Evolutionary conservation across 2,113 vertebrate species (phyloP).

Genomic region (Piprites chloris): DNA sequence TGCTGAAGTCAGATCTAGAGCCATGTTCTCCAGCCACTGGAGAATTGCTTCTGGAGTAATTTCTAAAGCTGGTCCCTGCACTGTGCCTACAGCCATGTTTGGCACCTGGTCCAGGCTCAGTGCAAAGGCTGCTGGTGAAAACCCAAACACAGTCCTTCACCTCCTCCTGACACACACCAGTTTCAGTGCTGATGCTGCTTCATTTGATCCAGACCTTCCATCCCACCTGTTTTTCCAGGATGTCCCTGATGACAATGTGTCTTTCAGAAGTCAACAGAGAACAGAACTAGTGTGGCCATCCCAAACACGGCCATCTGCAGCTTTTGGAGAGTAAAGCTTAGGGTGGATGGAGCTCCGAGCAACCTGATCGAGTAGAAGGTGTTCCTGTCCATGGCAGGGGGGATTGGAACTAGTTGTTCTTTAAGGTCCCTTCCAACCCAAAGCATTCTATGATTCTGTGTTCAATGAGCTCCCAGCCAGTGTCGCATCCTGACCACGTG

Average conservation of each 20-base stretch:
- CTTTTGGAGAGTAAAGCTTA: neutral
- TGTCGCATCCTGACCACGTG: neutral
- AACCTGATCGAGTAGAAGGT: neutral
- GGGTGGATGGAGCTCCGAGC: neutral
- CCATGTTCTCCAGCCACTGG: neutral
- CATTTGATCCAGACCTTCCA: neutral
- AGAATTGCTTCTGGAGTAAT: neutral
- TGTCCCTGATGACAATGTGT: neutral
- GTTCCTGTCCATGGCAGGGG: neutral
- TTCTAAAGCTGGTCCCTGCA: neutral
- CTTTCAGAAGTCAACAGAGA: neutral
- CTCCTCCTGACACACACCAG: accelerated
- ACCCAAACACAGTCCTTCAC: neutral
- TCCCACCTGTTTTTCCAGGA: neutral
- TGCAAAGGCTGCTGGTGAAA: neutral
- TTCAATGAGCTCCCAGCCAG: neutral
- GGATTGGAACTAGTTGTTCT: neutral
- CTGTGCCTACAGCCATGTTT: neutral
- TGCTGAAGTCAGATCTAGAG: neutral
- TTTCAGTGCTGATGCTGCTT: neutral
- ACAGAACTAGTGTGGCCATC: neutral
- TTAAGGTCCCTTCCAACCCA: neutral
- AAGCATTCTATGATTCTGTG: neutral
- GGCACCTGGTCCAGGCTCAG: neutral
- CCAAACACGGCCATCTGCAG: neutral